Base-by-base conservation (phyloP, 64 coral and sea anemone species). In the Astreopora myriophthalma region DNA sequence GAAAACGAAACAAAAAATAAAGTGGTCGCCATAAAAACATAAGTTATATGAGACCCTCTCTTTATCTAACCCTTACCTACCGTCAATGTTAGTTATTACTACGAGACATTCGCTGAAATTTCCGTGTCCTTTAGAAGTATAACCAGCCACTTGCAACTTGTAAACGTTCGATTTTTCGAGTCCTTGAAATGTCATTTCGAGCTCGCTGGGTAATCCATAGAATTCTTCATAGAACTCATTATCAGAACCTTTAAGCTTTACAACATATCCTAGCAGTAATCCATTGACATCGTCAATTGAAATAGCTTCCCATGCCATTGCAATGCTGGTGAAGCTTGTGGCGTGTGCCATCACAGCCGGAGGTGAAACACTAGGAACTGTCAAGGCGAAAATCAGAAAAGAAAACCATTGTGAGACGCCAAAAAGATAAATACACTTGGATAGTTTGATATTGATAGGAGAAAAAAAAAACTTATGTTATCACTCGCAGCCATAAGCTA, bases 331-430 rank as follows among this genome's bases (percentile, higher is more conserved):
- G 25, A 81, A 93, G 39, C 80, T 96, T 23, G 91, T 71, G 48
- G 76, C 76, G 48, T 89, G 65, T 5, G 62, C 95, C 1, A 76
- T 48, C 13, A 96, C 58, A 25, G 86, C 80, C 48, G 63, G 91
- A 5, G 95, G 95, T 30, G 95, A 72, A 4, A 26, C 30, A 65
- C 70, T 86, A 13, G 95, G 95, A 28, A 77, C 95, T 96, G 58
- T 4, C 19, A 27, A 10, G 17, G 37, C 76, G 3, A 39, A 89
- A 24, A 1, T 28, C 48, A 1, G 63, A 2, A 11, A 80, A 22
- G 4, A 24, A 6, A 1, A 55, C 20, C 13, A 37, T 17, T 4
- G 42, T 46, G 4, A 46, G 4, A 6, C 42, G 11, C 42, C 4
- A 11, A 46, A 46, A 6, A 6, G 4, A 46, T 11, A 46, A 11